phyloP scores from a whole-genome alignment of 2,888 invertebrate genomes.

The Cryptus armator region DNA sequence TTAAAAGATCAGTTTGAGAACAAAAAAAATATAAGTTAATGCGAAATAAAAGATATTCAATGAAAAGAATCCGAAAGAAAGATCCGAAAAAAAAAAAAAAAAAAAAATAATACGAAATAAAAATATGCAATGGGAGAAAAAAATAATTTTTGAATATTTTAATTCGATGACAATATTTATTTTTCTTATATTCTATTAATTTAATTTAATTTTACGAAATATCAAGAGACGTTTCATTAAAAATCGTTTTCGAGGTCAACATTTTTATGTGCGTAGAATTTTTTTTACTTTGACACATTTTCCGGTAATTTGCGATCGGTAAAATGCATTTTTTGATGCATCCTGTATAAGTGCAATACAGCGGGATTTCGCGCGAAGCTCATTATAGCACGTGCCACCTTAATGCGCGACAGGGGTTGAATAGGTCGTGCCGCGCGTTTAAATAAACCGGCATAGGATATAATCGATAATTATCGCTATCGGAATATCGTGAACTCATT shows the following conservation, averaged over 20 bases:
- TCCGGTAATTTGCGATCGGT: neutral
- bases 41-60: no score
- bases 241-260: neutral
- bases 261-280: neutral
- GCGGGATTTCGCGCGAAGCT: slow-evolving; percentile 58
- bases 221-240: neutral
- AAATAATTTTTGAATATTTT: no score
- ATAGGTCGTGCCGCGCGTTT: slow-evolving; percentile 43
- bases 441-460: slow-evolving; percentile 49
- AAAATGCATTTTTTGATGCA: slow-evolving; percentile 17
- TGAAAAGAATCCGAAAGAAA: no score
- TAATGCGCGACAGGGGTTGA: slow-evolving; percentile 53
- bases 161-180: neutral
- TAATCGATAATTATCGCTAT: slow-evolving; percentile 70
- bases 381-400: slow-evolving; percentile 63
- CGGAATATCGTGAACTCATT: slow-evolving; percentile 69
- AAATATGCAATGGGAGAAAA: no score
- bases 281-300: neutral
- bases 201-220: no score
- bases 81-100: neutral
- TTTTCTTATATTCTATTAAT: no score
- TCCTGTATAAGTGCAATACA: slow-evolving; percentile 42
- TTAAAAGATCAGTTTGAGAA: no score
- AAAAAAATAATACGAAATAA: no score
- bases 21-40: no score